phyloP scores from a whole-genome alignment of 2,888 invertebrate species.

The Trichacis sp. region DNA sequence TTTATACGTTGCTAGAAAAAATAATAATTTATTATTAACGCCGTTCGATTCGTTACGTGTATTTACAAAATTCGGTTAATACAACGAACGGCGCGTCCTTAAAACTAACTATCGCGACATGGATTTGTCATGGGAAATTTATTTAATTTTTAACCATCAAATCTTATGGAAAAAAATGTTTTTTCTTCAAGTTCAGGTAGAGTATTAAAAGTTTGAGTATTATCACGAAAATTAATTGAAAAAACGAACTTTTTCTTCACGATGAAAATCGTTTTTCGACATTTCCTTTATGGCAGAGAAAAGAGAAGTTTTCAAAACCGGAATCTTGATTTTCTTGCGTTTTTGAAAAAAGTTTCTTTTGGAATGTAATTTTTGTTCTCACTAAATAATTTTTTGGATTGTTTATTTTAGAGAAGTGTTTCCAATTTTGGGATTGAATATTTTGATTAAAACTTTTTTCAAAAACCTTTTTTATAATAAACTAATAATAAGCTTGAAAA shows the following conservation, averaged over 20 bases:
- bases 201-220: background rate
- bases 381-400: too few species aligned
- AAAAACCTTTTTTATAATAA: too few species aligned
- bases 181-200: background rate
- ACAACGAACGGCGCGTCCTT: slow-evolving; percentile 28
- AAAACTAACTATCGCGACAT: slow-evolving; percentile 24
- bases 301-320: too few species aligned
- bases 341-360: too few species aligned
- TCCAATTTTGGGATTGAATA: too few species aligned
- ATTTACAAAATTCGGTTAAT: slow-evolving; percentile 32
- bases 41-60: slow-evolving; percentile 30
- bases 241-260: too few species aligned
- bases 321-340: too few species aligned
- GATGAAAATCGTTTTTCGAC: background rate
- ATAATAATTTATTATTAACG: slow-evolving; percentile 6
- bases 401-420: too few species aligned
- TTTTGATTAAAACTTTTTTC: too few species aligned
- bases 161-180: background rate
- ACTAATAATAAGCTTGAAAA: too few species aligned
- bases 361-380: too few species aligned
- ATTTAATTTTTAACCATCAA: background rate
- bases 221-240: background rate
- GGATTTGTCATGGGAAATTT: background rate
- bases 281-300: background rate
- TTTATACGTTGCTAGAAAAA: background rate